A percentile compares a stretch with the other conserved stretches of the same genome.
These are phyloP conservation scores for Thera obeliscata DNA, from an alignment of 2,888 invertebrate genomes.

Conservation along the genomic window DNA sequence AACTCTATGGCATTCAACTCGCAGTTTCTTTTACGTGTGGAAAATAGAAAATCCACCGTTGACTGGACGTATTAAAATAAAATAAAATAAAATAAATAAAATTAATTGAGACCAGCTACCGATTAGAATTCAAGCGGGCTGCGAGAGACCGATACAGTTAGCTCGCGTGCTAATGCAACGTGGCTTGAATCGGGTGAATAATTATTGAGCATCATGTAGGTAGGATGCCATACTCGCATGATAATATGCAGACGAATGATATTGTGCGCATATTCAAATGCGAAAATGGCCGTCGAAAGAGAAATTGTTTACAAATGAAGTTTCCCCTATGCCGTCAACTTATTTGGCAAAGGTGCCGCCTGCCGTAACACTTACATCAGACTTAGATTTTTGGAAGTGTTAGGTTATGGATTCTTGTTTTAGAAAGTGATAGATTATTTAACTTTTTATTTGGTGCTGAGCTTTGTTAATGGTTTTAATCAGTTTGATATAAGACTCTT, in stretches of 20 bases:
- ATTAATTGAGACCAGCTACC: conserved; percentile 75
- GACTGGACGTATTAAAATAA: conserved; percentile 80
- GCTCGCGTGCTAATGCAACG: conserved; percentile 74
- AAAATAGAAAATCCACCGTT: conserved; percentile 85
- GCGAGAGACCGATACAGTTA: conserved; percentile 77
- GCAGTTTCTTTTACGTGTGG: conserved; percentile 83
- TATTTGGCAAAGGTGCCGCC: conserved; percentile 35
- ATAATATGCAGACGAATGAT: conserved; percentile 58
- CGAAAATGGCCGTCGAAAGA: conserved; percentile 58
- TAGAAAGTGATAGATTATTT: conserved; percentile 37
- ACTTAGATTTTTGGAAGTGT: conserved; percentile 30
- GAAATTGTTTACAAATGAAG: conserved; percentile 65
- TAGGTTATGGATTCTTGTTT: conserved; percentile 27
- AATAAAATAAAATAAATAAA: too few relatives aligned
- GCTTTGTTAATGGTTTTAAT: background rate
- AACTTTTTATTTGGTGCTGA: conserved; percentile 10
- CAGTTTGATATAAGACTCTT: background rate
- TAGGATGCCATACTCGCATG: conserved; percentile 53
- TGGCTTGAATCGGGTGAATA: conserved; percentile 75
- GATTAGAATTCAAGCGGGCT: conserved; percentile 79
- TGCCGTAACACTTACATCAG: conserved; percentile 40
- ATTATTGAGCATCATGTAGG: conserved; percentile 48
- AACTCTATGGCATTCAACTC: too few relatives aligned
- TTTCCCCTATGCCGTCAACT: conserved; percentile 50
- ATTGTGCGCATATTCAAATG: conserved; percentile 55